Evolutionary conservation across 35 echinoderm and acorn worm species (phyloP).

Genomic region (Apostichopus parvimensis): DNA sequence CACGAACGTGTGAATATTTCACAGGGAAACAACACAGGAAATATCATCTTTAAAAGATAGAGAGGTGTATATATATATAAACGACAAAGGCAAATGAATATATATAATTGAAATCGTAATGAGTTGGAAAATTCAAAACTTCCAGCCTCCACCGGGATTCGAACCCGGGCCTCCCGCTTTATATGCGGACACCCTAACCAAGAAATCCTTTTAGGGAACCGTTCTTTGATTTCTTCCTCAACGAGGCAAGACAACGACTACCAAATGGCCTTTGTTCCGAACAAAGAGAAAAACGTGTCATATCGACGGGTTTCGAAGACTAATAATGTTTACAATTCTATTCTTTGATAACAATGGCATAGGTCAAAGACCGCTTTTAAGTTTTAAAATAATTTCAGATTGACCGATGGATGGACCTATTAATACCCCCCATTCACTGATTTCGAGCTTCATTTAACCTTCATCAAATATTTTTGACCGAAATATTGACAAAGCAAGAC

Average conservation of each 20-base stretch:
- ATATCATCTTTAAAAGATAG: no score
- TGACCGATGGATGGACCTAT: neutral
- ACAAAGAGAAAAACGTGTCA: neutral
- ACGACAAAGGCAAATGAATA: no score
- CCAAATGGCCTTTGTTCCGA: neutral
- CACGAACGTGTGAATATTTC: neutral
- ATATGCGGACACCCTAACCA: no score
- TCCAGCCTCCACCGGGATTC: no score
- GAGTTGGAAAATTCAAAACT: no score
- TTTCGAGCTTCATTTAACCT: neutral
- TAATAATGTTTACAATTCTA: neutral
- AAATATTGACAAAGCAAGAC: neutral
- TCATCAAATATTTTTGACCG: neutral
- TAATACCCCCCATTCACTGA: neutral
- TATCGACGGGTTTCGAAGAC: neutral
- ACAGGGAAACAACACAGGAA: no score
- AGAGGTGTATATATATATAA: no score
- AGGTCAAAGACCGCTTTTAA: neutral
- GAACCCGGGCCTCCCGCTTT: no score
- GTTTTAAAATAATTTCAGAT: neutral
- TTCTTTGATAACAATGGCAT: neutral
- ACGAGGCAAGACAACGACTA: no score
- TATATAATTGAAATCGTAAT: no score
- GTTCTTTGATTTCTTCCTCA: no score
- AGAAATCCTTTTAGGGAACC: no score